These are phyloP conservation scores for Pemphredon lugubris DNA, from an alignment of 2,888 invertebrate species.

Conservation along the genomic window DNA sequence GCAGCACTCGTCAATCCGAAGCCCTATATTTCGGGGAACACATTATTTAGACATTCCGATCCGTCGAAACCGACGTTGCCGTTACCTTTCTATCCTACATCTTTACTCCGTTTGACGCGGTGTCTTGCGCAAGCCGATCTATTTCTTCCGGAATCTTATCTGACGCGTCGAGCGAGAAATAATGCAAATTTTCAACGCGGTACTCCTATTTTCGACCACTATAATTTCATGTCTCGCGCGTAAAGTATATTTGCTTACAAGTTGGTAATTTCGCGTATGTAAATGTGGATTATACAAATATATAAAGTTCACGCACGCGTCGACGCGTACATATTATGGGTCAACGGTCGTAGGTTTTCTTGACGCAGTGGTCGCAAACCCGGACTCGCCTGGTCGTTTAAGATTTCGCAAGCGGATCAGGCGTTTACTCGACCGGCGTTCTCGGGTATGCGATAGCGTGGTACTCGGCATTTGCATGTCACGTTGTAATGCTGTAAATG, in stretches of 20 bases:
- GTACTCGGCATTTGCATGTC: constrained; percentile 64
- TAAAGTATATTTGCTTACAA: too few relatives aligned
- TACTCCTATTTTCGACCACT: too few relatives aligned
- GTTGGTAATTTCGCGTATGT: too few relatives aligned
- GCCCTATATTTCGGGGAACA: too few relatives aligned
- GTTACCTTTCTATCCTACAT: too few relatives aligned
- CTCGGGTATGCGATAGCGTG: constrained; percentile 51
- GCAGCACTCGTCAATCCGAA: too few relatives aligned
- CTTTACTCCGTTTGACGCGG: not conserved
- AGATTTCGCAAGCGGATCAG: constrained; percentile 64
- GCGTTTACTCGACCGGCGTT: constrained; percentile 46
- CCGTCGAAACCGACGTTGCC: too few relatives aligned
- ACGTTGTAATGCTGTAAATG: constrained; percentile 49
- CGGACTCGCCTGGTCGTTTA: constrained; percentile 48
- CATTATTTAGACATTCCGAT: too few relatives aligned
- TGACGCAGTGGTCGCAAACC: constrained; percentile 41
- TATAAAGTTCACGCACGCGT: not conserved
- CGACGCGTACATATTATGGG: constrained; percentile 26
- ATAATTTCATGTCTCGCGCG: too few relatives aligned
- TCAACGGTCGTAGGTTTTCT: constrained; percentile 56
- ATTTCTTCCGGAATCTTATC: not conserved
- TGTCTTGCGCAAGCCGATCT: not conserved
- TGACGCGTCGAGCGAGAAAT: too few relatives aligned
- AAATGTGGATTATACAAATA: too few relatives aligned
- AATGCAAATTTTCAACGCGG: too few relatives aligned